Evolutionary conservation across 2,797 vertebrate genomes (phyloP), one percentile per base, ranked within the genome.

Genomic region (Lycodopsis pacificus): DNA sequence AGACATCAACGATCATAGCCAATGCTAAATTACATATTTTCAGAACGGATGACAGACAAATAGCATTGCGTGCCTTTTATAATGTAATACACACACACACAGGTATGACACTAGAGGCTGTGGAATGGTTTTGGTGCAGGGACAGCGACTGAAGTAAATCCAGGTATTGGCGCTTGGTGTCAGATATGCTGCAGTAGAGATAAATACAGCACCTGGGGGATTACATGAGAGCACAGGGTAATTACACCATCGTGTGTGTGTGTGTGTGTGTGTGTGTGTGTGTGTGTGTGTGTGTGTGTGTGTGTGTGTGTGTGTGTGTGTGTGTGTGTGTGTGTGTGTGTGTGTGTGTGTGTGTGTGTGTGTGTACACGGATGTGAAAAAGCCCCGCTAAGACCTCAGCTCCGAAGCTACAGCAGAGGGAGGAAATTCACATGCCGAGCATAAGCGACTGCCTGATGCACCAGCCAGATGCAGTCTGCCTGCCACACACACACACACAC

Each of bases 181-280:
- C 91, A 96, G 92, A 95, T 91, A 93, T 80, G 83, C 75, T 89
- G 85, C 84, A 91, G 85, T 87, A 81, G 38, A 95, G 94, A 96
- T 95, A 96, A 93, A 96, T 88, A 94, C 94, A 96, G 94, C 93
- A 96, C 86, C 95, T 94, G 92, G 86, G 94, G 96, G 89, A 92
- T 86, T 92, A 81, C 93, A 93, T 85, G 79, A 87, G 92, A 91
- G 82, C 88, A 91, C 91, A 90, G 88, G 92, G 92, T 95, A 95
- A 96, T 95, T 90, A 94, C 84, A 89, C 73, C 82, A 85, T 72
- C 84, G 81, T 46, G 2, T 46, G 2, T 46, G 15, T 46, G 17
- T 46, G 15, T 46, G 65, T 66, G 57, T 68, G 73, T 71, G 17
- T 46, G 15, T 46, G 65, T 66, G 57, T 68, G 73, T 71, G 17